Evolutionary conservation across 2,888 invertebrate species (phyloP), one percentile per base, ranked within the genome.

Genomic region (Erannis defoliaria): DNA sequence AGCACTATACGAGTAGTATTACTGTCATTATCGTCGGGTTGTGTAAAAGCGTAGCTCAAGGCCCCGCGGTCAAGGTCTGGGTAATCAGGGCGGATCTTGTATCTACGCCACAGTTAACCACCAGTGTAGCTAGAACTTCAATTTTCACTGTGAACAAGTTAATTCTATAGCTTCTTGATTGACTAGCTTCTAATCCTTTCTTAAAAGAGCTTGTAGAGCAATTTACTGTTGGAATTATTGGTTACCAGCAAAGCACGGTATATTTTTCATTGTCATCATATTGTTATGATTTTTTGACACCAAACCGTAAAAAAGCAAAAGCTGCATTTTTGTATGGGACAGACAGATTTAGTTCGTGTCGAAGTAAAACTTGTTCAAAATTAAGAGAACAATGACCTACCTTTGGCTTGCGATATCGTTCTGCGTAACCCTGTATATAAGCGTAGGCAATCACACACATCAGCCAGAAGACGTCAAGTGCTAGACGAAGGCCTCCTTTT

Each of bases 1-100:
- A n/a, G n/a, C n/a, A n/a, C n/a, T n/a, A n/a, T n/a, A n/a, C 6
- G 23, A 23, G 6, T 9, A 18, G 45, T 8, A 18, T n/a, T 31
- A 10, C 14, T 40, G 31, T 26, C 40, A 48, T 40, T 54, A 42
- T 19, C 8, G 26, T 53, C 2, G n/a, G 21, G 40, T 12, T 21
- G 23, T 45, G 40, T 42, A 45, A 59, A 60, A 60, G 48, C 49
- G 35, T 21, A 19, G 14, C 31, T 29, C 49, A 60, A 54, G 54
- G 60, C 21, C n/a, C 10, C 14, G 18, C 38, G 59, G 59, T 54
- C 59, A 59, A 59, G 59, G 53, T 1, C 40, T 12, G 10, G 8
- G 42, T 49, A 55, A 60, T 49, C 60, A 48, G 54, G 49, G 42
- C 49, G 49, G 35, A 43, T 54, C 53, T 38, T 21, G 33, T 29